Conservation (phyloP, 1,140 invertebrate genomes). For the Lasioglossum baleicum region DNA sequence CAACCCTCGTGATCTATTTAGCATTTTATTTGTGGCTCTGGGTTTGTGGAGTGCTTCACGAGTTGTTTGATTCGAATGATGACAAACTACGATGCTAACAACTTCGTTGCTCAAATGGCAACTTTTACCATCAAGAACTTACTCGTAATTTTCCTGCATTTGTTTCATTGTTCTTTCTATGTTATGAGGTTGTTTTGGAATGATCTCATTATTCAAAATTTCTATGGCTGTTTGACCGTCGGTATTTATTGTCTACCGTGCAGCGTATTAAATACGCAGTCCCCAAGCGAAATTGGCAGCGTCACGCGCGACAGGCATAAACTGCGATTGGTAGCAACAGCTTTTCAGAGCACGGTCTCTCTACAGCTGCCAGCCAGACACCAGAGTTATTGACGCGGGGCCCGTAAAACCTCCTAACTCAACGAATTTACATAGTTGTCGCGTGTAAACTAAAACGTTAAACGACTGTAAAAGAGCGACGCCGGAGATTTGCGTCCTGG, state of each 20-base stretch:
- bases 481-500: not conserved
- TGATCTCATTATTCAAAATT: too few relatives aligned
- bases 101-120: too few relatives aligned
- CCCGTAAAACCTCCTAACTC: slow-evolving; percentile 1
- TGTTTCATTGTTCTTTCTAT: too few relatives aligned
- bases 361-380: slow-evolving; percentile 15
- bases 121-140: too few relatives aligned
- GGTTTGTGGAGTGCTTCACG: too few relatives aligned
- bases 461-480: not conserved
- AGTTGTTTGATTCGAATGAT: not conserved
- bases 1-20: not conserved
- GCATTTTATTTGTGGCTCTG: too few relatives aligned
- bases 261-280: slow-evolving; percentile 14
- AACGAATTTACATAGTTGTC: slow-evolving; percentile 26
- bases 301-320: not conserved
- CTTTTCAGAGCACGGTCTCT: slow-evolving; percentile 1
- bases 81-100: too few relatives aligned
- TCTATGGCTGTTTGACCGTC: not conserved
- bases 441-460: slow-evolving; percentile 16
- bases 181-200: too few relatives aligned
- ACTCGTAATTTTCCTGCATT: too few relatives aligned
- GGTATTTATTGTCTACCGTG: not conserved
- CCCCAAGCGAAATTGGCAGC: not conserved
- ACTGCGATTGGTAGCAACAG: slow-evolving; percentile 3
- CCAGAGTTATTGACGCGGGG: not conserved